Evolutionary conservation across 2,797 vertebrate species (phyloP), one percentile per base, ranked within the genome.

Genomic region (Pyrocephalus nanus): DNA sequence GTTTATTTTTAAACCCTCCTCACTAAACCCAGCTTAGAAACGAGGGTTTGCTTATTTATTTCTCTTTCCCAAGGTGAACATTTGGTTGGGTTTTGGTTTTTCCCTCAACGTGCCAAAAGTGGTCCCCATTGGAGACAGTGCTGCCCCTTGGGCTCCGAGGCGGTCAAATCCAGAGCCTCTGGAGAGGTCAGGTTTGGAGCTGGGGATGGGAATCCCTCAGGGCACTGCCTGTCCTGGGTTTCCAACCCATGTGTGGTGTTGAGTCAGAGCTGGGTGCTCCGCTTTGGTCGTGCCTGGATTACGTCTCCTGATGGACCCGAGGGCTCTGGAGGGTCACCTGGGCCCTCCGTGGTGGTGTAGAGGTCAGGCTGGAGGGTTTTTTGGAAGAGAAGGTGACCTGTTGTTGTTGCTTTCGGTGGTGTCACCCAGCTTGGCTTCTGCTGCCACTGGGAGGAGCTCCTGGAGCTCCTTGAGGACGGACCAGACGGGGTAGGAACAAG

Each of bases 101-200:
- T 76, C 88, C 79, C 61, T 96, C 92, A 54, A 79, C 2, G 34
- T 96, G 95, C 95, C 92, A 88, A 90, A 94, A 66, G 34, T 10
- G 36, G 73, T 70, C 16, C 34, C 5, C 23, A 26, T 36, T 57
- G 45, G 75, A 34, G 43, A 6, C 65, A 42, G 26, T 43, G 15
- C 4, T 3, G 0, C 66, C 75, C 61, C 80, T 51, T 40, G 38
- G 70, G 48, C 74, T 72, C 51, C 1, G 3, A n/a, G 42, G 29
- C 69, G 11, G 23, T 62, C 72, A 82, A 60, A 69, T 64, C 60
- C 69, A 48, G 67, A 87, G 77, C 73, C 58, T 75, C 42, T 20
- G 23, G 73, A 57, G 86, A 58, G 34, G 17, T 74, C 43, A 27
- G 30, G n/a, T 57, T 30, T 53, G 78, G 62, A 83, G 57, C 48